Evolutionary conservation across 2,888 invertebrate species (phyloP).

Genomic region (Epirrhoe alternata): DNA sequence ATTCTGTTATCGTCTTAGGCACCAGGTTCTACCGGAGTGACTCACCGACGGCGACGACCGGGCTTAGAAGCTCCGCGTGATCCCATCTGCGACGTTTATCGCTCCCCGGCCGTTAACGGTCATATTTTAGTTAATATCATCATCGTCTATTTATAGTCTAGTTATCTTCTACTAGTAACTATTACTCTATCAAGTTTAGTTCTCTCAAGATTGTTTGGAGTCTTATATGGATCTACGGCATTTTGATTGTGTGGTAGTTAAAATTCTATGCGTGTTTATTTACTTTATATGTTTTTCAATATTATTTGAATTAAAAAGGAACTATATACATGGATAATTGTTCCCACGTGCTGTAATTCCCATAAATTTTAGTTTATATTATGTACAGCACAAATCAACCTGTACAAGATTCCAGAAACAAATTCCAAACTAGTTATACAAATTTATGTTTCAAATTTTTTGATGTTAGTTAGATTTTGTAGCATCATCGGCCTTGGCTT

Average conservation of each 20-base stretch:
- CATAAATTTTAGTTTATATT: slow-evolving; percentile 6
- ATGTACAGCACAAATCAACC: neutral
- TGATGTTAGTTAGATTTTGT: slow-evolving; percentile 20
- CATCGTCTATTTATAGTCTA: slow-evolving; percentile 34
- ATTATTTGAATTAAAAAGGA: neutral
- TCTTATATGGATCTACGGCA: neutral
- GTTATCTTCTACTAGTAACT: slow-evolving; percentile 13
- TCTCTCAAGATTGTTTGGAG: neutral
- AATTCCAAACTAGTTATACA: slow-evolving; percentile 33
- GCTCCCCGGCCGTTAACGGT: slow-evolving; percentile 53
- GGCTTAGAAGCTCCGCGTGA: slow-evolving; percentile 28
- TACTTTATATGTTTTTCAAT: too few species aligned
- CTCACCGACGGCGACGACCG: slow-evolving; percentile 31
- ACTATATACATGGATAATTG: neutral
- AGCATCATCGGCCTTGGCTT: slow-evolving; percentile 20
- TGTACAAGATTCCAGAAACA: slow-evolving; percentile 27
- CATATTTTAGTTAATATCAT: slow-evolving; percentile 44
- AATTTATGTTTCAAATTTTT: slow-evolving; percentile 28
- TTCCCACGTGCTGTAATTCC: slow-evolving; percentile 14
- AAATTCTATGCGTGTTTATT: neutral
- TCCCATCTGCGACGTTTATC: slow-evolving; percentile 36
- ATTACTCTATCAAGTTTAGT: neutral
- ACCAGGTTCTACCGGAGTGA: slow-evolving; percentile 27
- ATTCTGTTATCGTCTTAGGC: slow-evolving; percentile 8
- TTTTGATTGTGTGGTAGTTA: neutral